phyloP scores from a whole-genome alignment of 2,888 invertebrate species.

The Mantis religiosa region DNA sequence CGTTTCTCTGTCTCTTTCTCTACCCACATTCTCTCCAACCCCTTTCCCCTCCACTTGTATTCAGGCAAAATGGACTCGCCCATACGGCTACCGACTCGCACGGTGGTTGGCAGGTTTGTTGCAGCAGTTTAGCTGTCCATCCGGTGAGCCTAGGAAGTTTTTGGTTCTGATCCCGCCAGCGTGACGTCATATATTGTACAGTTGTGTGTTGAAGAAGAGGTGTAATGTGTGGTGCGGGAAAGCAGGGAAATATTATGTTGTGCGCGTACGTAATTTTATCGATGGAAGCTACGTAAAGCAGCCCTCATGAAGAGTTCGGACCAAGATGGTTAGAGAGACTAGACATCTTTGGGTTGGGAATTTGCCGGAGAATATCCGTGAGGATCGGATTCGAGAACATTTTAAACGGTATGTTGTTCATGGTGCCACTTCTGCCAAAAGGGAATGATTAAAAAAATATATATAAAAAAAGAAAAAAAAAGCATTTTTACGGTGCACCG shows the following conservation, averaged over 20 bases:
- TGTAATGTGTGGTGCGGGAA: conserved; percentile 31
- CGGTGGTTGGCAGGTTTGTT: background rate
- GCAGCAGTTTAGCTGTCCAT: conserved; percentile 19
- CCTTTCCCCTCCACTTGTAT: conserved; percentile 31
- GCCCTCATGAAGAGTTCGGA: conserved; percentile 88
- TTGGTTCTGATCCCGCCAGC: conserved; percentile 46
- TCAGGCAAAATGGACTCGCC: conserved; percentile 34
- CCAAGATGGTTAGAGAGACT: conserved; percentile 99
- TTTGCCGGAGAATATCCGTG: conserved; percentile 98
- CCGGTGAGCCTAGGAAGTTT: conserved; percentile 32
- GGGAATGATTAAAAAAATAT: background rate
- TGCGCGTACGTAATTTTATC: conserved; percentile 44
- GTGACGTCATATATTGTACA: conserved; percentile 51
- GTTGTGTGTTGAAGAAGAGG: conserved; percentile 46
- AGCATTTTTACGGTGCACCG: background rate
- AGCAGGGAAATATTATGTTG: conserved; percentile 32
- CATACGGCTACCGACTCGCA: conserved; percentile 33
- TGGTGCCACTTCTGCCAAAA: conserved; percentile 14
- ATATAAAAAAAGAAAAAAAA: background rate
- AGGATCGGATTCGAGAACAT: conserved; percentile 94
- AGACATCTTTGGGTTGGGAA: conserved; percentile 99
- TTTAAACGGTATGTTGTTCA: conserved; percentile 83
- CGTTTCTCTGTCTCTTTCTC: conserved; percentile 19
- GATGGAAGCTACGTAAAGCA: conserved; percentile 41
- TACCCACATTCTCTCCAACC: conserved; percentile 12